phyloP scores from a whole-genome alignment of 2,113 vertebrate species.

The Semnornis frantzii region DNA sequence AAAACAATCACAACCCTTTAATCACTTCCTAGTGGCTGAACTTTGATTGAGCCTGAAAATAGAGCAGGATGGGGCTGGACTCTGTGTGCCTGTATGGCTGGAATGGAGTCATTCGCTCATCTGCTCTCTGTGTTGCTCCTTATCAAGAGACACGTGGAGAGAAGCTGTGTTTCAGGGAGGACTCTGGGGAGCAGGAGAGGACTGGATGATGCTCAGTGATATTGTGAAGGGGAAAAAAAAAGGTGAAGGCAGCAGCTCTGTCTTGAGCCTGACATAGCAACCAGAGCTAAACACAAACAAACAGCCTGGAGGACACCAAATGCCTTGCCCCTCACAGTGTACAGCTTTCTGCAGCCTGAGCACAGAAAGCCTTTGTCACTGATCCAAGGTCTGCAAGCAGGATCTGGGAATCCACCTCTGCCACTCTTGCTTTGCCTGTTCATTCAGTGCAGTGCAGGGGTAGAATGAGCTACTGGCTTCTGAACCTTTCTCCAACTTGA shows the following conservation, averaged over 20 bases:
- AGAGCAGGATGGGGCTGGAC: too few species aligned
- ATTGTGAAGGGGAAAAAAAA: conserved; percentile 28
- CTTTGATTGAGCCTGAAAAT: background rate
- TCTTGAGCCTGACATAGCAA: conserved; percentile 73
- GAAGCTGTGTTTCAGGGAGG: background rate
- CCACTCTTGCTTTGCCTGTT: conserved; percentile 2
- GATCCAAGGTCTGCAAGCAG: background rate
- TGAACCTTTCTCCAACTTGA: background rate
- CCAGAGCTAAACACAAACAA: conserved; percentile 76
- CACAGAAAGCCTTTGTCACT: conserved; percentile 51
- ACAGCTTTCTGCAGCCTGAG: conserved; percentile 24
- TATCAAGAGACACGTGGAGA: background rate
- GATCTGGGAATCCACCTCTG: conserved; percentile 33
- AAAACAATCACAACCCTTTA: background rate
- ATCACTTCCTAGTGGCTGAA: background rate
- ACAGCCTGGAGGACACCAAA: conserved; percentile 45
- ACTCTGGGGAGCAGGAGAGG: conserved; percentile 19
- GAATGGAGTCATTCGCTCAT: too few species aligned
- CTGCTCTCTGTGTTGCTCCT: too few species aligned
- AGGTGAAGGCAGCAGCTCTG: conserved; percentile 24
- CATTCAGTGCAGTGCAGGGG: conserved; percentile 17
- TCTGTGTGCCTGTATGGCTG: too few species aligned
- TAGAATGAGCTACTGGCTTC: background rate
- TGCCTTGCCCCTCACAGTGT: conserved; percentile 53
- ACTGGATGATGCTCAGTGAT: conserved; percentile 44